Base-by-base conservation (phyloP, 2,888 invertebrate genomes). In the Phrixothrix hirtus region DNA sequence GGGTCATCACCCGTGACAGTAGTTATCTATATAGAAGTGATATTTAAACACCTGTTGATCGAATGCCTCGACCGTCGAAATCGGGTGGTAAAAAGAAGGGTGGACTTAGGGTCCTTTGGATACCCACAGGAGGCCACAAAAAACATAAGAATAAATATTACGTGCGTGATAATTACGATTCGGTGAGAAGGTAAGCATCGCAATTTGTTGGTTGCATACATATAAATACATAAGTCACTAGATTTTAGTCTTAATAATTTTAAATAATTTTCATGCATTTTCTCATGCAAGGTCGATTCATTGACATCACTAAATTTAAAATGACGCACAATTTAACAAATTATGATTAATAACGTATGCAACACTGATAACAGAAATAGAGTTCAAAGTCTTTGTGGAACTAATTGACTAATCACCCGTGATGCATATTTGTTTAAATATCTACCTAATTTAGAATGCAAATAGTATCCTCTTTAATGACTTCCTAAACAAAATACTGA, bases 71-170 rank as follows among this genome's bases (percentile, higher is more conserved):
- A 48, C 41, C 35, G 39, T 31, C 41, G 43, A 56, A 50, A 31
- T 30, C 47, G 36, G 57, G 55, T 31, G 50, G 53, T 11, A 52
- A 50, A 31, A 49, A 56, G 16, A 58, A 58, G 31, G 36, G 48
- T 10, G 56, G 54, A 14, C 42, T 58, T 2, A 32, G 41, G 29
- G 25, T 60, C 2, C 39, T 59, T 15, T 60, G 60, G 60, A 39
- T 59, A n/a, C 60, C 60, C 13, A 46, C 45, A 7, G 46, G 53
- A 16, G 12, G 21, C 11, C 55, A 45, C 25, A 30, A 60, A 25
- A 52, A 51, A 25, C 48, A 58, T 12, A 50, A 60, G 16, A 50
- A 59, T 12, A 57, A 57, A 39, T 57, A 57, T 30, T 56, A 56
- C 39, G 29, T 42, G 21, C 37, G 41, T 3, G 38, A 52, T 21